phyloP scores from a whole-genome alignment of 1,140 invertebrate genomes.

The Popillia japonica region DNA sequence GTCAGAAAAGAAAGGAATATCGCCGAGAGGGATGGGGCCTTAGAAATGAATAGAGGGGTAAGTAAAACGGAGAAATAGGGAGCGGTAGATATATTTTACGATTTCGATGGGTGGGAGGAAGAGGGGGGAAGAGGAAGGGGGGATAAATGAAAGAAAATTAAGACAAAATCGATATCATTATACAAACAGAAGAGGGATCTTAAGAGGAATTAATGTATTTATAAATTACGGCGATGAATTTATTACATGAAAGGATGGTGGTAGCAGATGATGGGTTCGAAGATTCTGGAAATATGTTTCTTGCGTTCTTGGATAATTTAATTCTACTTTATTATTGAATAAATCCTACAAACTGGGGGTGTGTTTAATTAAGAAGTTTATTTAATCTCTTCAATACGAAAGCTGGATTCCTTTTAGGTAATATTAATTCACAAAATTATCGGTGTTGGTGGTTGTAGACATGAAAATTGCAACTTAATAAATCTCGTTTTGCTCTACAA shows the following conservation, averaged over 20 bases:
- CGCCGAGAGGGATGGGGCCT: neutral
- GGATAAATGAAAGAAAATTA: slow-evolving; percentile 11
- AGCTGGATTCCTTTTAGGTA: too few species aligned
- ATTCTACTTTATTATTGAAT: neutral
- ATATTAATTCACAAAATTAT: too few species aligned
- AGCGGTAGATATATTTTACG: slow-evolving; percentile 1
- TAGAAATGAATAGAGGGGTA: slow-evolving; percentile 25
- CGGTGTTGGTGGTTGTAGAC: too few species aligned
- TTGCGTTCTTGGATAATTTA: neutral
- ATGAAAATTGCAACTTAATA: too few species aligned
- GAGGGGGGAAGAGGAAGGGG: neutral
- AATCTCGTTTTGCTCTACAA: too few species aligned
- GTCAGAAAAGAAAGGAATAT: slow-evolving; percentile 30
- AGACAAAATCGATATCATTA: slow-evolving; percentile 19
- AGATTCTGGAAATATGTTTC: neutral
- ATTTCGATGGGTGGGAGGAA: too few species aligned
- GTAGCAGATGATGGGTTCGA: neutral
- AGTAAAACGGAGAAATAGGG: neutral
- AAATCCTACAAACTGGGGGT: too few species aligned
- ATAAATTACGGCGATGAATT: slow-evolving; percentile 14
- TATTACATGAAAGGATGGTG: neutral
- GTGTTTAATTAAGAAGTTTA: too few species aligned
- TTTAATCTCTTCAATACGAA: too few species aligned
- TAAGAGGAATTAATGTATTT: slow-evolving; percentile 25
- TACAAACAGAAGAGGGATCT: neutral